These are phyloP conservation scores for Linepithema humile DNA, from an alignment of 1,140 invertebrate species.

Conservation along the genomic window DNA sequence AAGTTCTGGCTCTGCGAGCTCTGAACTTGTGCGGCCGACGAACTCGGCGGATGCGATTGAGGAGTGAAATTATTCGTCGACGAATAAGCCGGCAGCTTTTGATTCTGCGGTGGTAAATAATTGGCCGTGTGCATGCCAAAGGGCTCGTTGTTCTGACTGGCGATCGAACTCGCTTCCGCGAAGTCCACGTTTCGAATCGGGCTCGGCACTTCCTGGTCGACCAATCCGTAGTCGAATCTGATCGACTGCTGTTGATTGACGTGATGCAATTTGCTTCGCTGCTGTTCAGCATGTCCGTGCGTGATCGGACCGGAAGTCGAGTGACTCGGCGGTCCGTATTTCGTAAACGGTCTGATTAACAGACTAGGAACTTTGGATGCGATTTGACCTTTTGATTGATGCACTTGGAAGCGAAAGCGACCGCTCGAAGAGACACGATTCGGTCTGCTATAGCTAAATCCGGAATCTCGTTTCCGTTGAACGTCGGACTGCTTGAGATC, in stretches of 20 bases:
- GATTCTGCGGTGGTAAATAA: slow-evolving; percentile 82
- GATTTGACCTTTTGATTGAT: slow-evolving; percentile 62
- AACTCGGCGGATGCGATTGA: not conserved
- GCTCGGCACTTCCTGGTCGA: slow-evolving; percentile 71
- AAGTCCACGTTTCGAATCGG: slow-evolving; percentile 74
- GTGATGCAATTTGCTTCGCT: slow-evolving; percentile 57
- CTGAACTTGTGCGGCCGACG: not conserved
- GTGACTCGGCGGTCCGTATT: slow-evolving; percentile 77
- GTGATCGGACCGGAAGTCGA: slow-evolving; percentile 43
- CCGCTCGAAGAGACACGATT: slow-evolving; percentile 26
- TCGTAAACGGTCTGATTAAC: slow-evolving; percentile 74
- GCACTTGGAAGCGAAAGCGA: slow-evolving; percentile 55
- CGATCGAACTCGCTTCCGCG: slow-evolving; percentile 74
- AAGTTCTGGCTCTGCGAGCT: slow-evolving; percentile 67
- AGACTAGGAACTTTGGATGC: slow-evolving; percentile 68
- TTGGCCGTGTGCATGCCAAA: slow-evolving; percentile 78
- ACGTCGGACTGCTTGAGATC: slow-evolving; percentile 51
- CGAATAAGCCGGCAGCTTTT: slow-evolving; percentile 73
- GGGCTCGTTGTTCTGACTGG: slow-evolving; percentile 80
- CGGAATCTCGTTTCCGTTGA: slow-evolving; percentile 77
- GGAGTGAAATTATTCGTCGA: slow-evolving; percentile 63
- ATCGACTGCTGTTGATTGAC: slow-evolving; percentile 59
- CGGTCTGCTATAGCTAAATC: slow-evolving; percentile 75
- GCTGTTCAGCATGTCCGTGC: slow-evolving; percentile 32
- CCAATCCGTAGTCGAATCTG: slow-evolving; percentile 46